Conservation (phyloP, 2,113 vertebrate species). For the Leiothrix lutea region DNA sequence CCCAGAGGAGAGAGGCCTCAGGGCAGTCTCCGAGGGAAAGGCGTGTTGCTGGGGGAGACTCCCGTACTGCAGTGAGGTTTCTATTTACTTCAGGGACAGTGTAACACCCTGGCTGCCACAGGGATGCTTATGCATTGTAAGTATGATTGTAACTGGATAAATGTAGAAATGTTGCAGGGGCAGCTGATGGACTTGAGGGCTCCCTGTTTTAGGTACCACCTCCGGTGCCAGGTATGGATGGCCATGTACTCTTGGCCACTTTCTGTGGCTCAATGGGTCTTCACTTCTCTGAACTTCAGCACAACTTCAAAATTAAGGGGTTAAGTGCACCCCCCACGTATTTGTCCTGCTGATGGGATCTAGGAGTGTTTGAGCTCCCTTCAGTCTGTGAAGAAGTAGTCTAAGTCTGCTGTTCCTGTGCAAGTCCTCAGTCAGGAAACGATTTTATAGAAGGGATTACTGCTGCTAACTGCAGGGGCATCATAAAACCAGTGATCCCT, state of each 20-base stretch:
- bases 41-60: accelerated
- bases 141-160: accelerated
- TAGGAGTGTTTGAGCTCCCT: background rate
- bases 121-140: background rate
- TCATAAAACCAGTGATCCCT: slow-evolving; percentile 29
- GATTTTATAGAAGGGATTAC: slow-evolving; percentile 16
- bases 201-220: background rate
- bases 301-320: background rate
- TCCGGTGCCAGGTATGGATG: too few species aligned
- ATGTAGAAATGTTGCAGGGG: background rate
- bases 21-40: background rate
- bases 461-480: slow-evolving; percentile 2
- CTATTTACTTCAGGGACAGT: background rate
- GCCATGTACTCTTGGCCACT: background rate
- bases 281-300: background rate
- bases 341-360: background rate
- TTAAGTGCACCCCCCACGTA: background rate
- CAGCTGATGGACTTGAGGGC: accelerated
- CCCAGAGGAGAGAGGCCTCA: background rate
- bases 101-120: background rate
- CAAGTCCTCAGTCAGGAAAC: slow-evolving; percentile 14
- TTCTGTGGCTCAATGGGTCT: background rate
- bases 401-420: background rate
- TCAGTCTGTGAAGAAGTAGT: background rate
- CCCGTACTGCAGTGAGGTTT: accelerated